These are phyloP conservation scores for Clusia tigrina DNA, from an alignment of 2,888 invertebrate genomes.

Conservation along the genomic window DNA sequence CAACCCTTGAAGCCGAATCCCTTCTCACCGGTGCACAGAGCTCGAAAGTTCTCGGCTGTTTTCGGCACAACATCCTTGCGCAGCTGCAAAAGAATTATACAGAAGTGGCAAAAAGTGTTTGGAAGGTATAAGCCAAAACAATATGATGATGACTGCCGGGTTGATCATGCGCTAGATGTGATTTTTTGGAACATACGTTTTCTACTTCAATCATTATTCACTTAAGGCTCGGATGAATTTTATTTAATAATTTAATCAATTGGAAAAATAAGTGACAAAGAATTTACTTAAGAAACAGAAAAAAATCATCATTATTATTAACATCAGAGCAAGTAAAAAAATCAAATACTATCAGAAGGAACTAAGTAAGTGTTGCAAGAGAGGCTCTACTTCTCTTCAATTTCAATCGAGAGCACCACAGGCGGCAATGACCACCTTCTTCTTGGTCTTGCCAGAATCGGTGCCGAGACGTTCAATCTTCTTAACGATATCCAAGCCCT, in stretches of 20 bases:
- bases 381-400: constrained; percentile 67
- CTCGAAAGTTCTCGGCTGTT: constrained; percentile 93
- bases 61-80: constrained; percentile 64
- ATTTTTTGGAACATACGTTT: no score
- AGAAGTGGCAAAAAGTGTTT: neutral
- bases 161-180: neutral
- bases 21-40: constrained; percentile 91
- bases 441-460: constrained; percentile 80
- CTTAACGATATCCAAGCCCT: constrained; percentile 88
- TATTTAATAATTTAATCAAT: no score
- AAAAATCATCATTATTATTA: no score
- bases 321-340: neutral
- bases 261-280: no score
- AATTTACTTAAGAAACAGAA: no score
- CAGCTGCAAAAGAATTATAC: constrained; percentile 36
- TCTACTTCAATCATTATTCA: no score
- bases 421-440: constrained; percentile 78
- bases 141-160: neutral
- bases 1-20: constrained; percentile 91
- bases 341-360: neutral
- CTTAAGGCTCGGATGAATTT: no score
- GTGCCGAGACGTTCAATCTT: constrained; percentile 81
- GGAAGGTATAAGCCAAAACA: neutral
- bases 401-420: constrained; percentile 67
- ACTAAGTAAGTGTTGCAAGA: constrained; percentile 7